phyloP scores from a whole-genome alignment of 2,888 invertebrate species.

The Anodontia alba region DNA sequence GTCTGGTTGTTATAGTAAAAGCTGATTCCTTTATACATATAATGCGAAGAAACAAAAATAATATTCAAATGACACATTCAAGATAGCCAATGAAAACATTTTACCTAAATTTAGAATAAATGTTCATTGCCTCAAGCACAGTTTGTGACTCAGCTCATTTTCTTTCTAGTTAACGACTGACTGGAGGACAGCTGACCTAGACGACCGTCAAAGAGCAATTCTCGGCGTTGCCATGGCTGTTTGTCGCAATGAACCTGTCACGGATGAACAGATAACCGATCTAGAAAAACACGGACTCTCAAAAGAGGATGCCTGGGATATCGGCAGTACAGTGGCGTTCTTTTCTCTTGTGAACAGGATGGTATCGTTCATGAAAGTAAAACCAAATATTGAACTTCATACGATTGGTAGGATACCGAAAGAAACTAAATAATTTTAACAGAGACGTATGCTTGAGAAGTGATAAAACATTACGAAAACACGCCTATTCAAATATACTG shows the following conservation, averaged over 20 bases:
- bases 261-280: constrained; percentile 66
- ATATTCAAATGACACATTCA: too few species aligned
- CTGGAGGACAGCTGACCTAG: constrained; percentile 74
- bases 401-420: constrained; percentile 73
- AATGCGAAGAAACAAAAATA: too few species aligned
- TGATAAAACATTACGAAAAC: too few species aligned
- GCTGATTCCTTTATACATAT: too few species aligned
- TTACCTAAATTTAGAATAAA: too few species aligned
- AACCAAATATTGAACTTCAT: constrained; percentile 79
- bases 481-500: too few species aligned
- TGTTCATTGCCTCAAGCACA: too few species aligned
- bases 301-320: constrained; percentile 81
- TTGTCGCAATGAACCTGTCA: constrained; percentile 66
- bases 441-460: too few species aligned
- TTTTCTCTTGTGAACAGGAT: constrained; percentile 80
- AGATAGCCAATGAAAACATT: too few species aligned
- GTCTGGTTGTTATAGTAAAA: too few species aligned
- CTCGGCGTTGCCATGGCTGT: constrained; percentile 76
- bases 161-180: constrained; percentile 76
- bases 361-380: constrained; percentile 75
- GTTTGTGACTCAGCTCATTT: too few species aligned
- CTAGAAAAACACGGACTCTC: constrained; percentile 72
- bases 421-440: too few species aligned
- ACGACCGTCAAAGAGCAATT: constrained; percentile 75
- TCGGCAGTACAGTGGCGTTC: constrained; percentile 76